Evolutionary conservation across 2,888 invertebrate species (phyloP).

Genomic region (Apotomis betuletana): DNA sequence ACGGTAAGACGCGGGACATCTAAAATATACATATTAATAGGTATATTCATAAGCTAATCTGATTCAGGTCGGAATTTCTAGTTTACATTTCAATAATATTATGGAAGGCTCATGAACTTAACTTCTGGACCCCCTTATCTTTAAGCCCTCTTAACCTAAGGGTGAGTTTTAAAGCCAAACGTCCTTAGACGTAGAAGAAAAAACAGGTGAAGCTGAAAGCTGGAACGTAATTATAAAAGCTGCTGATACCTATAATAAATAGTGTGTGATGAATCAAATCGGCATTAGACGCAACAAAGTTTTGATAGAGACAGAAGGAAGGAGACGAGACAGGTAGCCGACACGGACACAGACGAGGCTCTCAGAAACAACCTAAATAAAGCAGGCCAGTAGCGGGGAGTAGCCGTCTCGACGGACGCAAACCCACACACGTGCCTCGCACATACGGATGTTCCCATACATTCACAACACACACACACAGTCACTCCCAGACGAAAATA

Average conservation of each 20-base stretch:
- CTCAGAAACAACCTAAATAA: slow-evolving; percentile 56
- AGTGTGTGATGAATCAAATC: slow-evolving; percentile 6
- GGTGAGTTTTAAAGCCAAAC: background rate
- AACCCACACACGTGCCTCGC: slow-evolving; percentile 61
- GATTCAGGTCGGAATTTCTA: slow-evolving; percentile 7
- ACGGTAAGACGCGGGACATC: slow-evolving; percentile 37
- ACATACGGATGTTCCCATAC: slow-evolving; percentile 55
- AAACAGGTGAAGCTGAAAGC: background rate
- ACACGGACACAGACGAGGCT: slow-evolving; percentile 44
- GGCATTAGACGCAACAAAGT: slow-evolving; percentile 20
- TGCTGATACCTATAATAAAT: background rate
- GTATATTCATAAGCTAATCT: slow-evolving; percentile 12
- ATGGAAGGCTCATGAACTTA: background rate
- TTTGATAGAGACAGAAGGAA: slow-evolving; percentile 21
- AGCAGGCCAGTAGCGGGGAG: slow-evolving; percentile 73
- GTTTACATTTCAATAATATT: background rate
- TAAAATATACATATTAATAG: slow-evolving; percentile 20
- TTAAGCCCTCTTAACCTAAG: background rate
- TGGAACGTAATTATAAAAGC: background rate
- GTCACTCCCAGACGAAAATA: slow-evolving; percentile 79
- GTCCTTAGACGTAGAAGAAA: background rate
- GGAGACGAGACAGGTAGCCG: slow-evolving; percentile 36
- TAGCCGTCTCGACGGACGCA: slow-evolving; percentile 72
- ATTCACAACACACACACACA: slow-evolving; percentile 55
- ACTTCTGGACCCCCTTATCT: background rate